These are phyloP conservation scores for Tenthredo livida DNA, from an alignment of 2,888 invertebrate species.

Conservation along the genomic window DNA sequence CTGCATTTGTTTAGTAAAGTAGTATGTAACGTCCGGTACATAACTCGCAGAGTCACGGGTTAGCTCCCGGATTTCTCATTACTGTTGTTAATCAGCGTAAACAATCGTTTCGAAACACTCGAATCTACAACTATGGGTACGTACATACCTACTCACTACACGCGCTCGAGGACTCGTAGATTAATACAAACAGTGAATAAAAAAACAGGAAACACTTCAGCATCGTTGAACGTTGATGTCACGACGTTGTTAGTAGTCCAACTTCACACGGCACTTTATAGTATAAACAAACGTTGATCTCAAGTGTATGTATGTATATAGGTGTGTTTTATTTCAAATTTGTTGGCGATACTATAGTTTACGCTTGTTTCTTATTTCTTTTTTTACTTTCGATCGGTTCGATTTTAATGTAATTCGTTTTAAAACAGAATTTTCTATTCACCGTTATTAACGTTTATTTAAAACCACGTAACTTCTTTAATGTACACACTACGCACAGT, in stretches of 20 bases:
- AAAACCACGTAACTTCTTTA: too few relatives aligned
- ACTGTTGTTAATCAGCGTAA: background rate
- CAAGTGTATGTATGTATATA: too few relatives aligned
- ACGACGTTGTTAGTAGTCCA: background rate
- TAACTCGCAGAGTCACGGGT: background rate
- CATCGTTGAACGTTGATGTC: background rate
- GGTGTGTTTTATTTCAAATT: too few relatives aligned
- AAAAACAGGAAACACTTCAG: background rate
- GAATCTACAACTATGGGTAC: background rate
- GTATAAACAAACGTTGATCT: too few relatives aligned
- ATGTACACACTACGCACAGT: too few relatives aligned
- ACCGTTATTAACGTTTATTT: too few relatives aligned
- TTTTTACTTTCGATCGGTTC: too few relatives aligned
- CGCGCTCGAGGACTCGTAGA: background rate
- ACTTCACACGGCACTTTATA: background rate
- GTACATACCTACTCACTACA: too few relatives aligned
- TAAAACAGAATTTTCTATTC: too few relatives aligned
- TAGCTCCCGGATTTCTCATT: background rate
- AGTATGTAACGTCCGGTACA: background rate
- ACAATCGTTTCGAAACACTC: background rate
- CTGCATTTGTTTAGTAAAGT: background rate
- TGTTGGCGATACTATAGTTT: too few relatives aligned
- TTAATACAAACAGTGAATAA: background rate
- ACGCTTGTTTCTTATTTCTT: too few relatives aligned
- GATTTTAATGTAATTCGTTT: too few relatives aligned